These are phyloP conservation scores for Cacoxenus indagator DNA, from an alignment of 2,888 invertebrate species.

Conservation along the genomic window DNA sequence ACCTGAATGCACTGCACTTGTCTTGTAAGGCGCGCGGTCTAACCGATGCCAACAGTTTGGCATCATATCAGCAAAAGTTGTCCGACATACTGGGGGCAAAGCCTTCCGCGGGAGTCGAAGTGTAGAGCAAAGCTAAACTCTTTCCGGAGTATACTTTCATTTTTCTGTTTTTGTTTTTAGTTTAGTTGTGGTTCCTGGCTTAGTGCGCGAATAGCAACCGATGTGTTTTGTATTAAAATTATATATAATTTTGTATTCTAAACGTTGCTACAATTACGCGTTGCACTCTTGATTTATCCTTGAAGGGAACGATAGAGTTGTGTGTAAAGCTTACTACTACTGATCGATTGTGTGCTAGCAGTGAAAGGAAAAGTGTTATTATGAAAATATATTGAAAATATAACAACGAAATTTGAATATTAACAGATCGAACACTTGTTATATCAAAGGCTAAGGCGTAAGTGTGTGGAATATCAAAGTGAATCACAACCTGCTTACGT, in stretches of 20 bases:
- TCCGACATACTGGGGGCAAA: conserved; percentile 83
- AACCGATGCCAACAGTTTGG: conserved; percentile 74
- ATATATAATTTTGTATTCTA: conserved; percentile 14
- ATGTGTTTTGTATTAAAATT: conserved; percentile 12
- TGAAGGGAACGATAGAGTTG: no score
- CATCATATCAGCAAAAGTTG: conserved; percentile 82
- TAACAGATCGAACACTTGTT: no score
- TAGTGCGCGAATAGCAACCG: no score
- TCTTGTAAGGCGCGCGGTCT: conserved; percentile 77
- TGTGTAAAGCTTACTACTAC: neutral
- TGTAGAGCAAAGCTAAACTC: conserved; percentile 69
- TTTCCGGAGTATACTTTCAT: neutral
- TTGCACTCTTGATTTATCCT: no score
- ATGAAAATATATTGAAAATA: conserved; percentile 13
- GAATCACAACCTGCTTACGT: no score
- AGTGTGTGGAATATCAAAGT: no score
- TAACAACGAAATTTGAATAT: conserved; percentile 5
- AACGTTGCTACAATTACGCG: no score
- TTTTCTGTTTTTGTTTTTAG: neutral
- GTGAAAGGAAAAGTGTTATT: conserved; percentile 1
- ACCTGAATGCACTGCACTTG: conserved; percentile 86
- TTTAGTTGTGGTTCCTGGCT: neutral
- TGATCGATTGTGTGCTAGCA: conserved; percentile 4
- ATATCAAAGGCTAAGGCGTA: no score
- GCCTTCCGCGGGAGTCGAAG: conserved; percentile 83